Conservation (phyloP, 1,140 invertebrate genomes). For the Lutraria rhynchaena region DNA sequence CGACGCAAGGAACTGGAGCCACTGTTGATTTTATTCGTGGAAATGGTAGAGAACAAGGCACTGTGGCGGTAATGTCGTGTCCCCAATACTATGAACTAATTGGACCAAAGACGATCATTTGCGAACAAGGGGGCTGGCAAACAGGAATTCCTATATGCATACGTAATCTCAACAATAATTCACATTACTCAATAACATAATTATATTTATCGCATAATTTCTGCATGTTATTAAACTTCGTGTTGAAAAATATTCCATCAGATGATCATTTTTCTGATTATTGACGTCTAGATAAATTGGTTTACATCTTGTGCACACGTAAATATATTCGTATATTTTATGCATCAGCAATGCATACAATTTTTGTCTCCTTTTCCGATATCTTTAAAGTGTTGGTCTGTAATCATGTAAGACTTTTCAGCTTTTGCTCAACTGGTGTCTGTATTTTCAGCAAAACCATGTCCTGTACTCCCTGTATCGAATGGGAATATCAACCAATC, state of each 20-base stretch:
- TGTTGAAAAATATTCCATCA: too few relatives aligned
- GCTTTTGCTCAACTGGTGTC: too few relatives aligned
- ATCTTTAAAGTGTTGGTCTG: background rate
- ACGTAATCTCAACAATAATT: too few relatives aligned
- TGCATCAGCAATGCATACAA: too few relatives aligned
- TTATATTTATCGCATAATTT: too few relatives aligned
- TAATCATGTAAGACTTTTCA: background rate
- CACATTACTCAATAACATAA: too few relatives aligned
- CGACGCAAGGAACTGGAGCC: background rate
- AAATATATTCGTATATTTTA: too few relatives aligned
- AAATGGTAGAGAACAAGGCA: slow-evolving; percentile 18
- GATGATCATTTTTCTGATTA: too few relatives aligned
- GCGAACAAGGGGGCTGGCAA: slow-evolving; percentile 28
- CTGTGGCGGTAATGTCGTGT: slow-evolving; percentile 29
- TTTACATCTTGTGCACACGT: too few relatives aligned
- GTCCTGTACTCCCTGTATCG: background rate
- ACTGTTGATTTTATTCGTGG: slow-evolving; percentile 10
- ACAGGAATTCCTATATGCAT: slow-evolving; percentile 17
- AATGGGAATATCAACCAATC: slow-evolving; percentile 16
- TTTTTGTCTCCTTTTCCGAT: too few relatives aligned
- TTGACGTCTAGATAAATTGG: too few relatives aligned
- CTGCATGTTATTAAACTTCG: too few relatives aligned
- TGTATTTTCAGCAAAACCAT: slow-evolving; percentile 14
- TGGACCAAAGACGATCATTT: slow-evolving; percentile 36
- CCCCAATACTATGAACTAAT: slow-evolving; percentile 32